These are phyloP conservation scores for Latrodectus hesperus DNA, from an alignment of 2,888 invertebrate species.

Conservation along the genomic window DNA sequence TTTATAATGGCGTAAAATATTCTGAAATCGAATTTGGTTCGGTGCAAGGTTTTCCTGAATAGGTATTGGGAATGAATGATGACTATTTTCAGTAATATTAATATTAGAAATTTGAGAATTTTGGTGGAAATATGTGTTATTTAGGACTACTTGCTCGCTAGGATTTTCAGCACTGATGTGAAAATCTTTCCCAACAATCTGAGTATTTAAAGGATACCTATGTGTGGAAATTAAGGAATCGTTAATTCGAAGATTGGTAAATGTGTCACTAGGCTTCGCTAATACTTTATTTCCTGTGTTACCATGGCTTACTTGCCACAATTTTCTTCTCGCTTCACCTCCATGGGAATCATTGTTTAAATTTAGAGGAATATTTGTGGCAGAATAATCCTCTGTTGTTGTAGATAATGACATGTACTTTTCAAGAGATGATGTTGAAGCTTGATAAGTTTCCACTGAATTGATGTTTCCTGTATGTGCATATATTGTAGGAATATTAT, in stretches of 20 bases:
- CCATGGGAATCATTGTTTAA: too few species aligned
- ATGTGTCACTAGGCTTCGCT: background rate
- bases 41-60: constrained; percentile 1
- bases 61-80: background rate
- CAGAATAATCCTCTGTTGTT: background rate
- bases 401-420: background rate
- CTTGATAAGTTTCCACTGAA: background rate
- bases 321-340: too few species aligned
- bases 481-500: too few species aligned
- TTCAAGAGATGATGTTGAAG: background rate
- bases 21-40: constrained; percentile 20
- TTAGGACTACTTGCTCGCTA: background rate
- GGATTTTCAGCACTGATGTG: background rate
- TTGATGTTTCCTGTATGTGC: background rate
- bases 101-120: background rate
- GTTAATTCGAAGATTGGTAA: background rate
- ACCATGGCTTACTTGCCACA: too few species aligned
- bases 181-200: too few species aligned
- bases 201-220: too few species aligned
- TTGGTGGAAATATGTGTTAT: background rate
- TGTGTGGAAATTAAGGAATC: background rate
- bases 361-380: background rate
- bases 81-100: background rate
- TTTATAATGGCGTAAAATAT: constrained; percentile 26
- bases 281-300: background rate